These are phyloP conservation scores for Brachyistius frenatus DNA, from an alignment of 2,113 vertebrate species.

Conservation along the genomic window DNA sequence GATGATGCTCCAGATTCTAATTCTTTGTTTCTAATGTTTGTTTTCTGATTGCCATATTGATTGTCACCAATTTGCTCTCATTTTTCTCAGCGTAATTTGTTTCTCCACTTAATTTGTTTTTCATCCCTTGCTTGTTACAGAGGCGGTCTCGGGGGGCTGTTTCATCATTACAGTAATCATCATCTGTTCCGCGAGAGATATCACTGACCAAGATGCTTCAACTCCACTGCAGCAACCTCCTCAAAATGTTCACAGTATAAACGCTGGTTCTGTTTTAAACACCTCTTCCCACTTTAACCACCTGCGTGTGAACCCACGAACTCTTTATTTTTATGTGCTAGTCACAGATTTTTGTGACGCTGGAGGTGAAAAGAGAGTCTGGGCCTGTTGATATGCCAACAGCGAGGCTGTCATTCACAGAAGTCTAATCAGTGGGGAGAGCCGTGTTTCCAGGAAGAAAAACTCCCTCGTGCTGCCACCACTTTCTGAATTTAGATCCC, in stretches of 20 bases:
- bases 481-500: constrained; percentile 53
- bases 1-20: not conserved
- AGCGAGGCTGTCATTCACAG: constrained; percentile 52
- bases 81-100: constrained; percentile 3
- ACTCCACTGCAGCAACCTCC: not conserved
- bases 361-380: constrained; percentile 32
- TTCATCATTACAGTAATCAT: constrained; percentile 26
- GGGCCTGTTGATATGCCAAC: not conserved
- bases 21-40: not conserved
- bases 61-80: constrained; percentile 3
- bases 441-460: constrained; percentile 41
- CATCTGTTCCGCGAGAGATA: constrained; percentile 1
- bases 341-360: constrained; percentile 6
- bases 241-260: not conserved
- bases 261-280: not conserved
- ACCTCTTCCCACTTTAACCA: not conserved
- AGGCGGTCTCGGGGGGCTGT: not conserved
- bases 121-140: not conserved
- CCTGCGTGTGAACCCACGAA: not conserved
- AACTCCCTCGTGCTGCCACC: constrained; percentile 45
- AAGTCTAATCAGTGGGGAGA: constrained; percentile 53
- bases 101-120: constrained; percentile 20
- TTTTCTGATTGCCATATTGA: constrained; percentile 26
- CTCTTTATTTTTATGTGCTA: constrained; percentile 5
- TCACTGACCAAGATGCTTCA: not conserved